Base-by-base conservation (phyloP, 2,113 vertebrate genomes). In the Vidua macroura region DNA sequence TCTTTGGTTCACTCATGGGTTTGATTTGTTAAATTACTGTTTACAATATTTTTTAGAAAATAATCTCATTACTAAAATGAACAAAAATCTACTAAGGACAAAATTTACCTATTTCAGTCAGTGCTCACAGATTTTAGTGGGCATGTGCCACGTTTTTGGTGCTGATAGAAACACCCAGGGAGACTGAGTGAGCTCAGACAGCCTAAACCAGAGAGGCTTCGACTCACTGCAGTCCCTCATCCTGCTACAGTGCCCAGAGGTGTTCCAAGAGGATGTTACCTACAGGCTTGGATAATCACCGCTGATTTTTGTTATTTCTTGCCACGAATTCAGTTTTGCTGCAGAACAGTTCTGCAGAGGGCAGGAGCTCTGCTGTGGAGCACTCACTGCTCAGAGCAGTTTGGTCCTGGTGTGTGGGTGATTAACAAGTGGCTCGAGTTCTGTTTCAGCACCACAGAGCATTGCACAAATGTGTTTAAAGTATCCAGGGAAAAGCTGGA, bases 361-460 rank as follows among this genome's bases (percentile, higher is more conserved):
- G 25, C 13, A 8, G 31, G 7, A 25, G 58, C 25, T 15, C 23
- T 14, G 7, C 41, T 3, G 0, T 1, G 31, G 31, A 62, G 70
- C 13, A 10, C 1, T n/a, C 15, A 21, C 33, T 12, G 31, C 41
- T 10, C 33, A 1, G 3, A 7, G 33, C 6, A 6, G 21, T 4
- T 58, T 24, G 41, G 41, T 25, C 43, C 58, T 13, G 53, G 33
- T 15, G 2, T 37, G 66, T 12, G 9, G 23, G 28, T 4, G 13
- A 51, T 59, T 13, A 60, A 35, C 28, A 33, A 27, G 21, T 7
- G 19, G 10, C 55, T 66, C 1, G 1, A 2, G 4, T 18, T 35
- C 52, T 5, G 11, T 31, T 48, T 67, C 68, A 14, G 52, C 3
- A 33, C 55, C 73, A 52, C 46, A 24, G 49, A 90, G n/a, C 51